Evolutionary conservation across 2,113 vertebrate genomes (phyloP).

Genomic region (Elgaria multicarinata): DNA sequence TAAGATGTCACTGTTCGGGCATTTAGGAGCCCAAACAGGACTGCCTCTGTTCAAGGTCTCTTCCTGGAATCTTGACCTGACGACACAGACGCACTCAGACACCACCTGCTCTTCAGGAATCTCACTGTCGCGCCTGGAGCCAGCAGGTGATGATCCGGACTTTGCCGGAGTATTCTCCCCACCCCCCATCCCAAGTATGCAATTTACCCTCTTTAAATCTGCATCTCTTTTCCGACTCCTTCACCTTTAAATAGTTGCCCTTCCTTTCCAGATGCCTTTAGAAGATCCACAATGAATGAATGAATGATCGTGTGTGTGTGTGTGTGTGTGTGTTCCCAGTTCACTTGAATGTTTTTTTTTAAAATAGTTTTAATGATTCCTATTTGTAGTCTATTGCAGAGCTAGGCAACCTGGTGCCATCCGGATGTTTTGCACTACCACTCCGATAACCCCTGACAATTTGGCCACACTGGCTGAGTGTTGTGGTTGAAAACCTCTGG

Average conservation of each 20-base stretch:
- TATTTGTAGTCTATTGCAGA: background rate
- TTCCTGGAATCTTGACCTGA: slow-evolving; percentile 17
- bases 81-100: slow-evolving; percentile 2
- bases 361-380: background rate
- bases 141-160: slow-evolving; percentile 20
- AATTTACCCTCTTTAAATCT: background rate
- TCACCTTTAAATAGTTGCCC: background rate
- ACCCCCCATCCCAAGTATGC: background rate
- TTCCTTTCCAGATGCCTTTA: background rate
- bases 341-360: too few species aligned
- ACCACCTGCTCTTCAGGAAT: slow-evolving; percentile 26
- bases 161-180: background rate
- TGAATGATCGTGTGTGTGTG: background rate
- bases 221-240: background rate
- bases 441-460: too few species aligned
- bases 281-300: background rate
- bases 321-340: too few species aligned
- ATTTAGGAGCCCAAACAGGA: slow-evolving; percentile 1
- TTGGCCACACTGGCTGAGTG: too few species aligned
- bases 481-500: too few species aligned
- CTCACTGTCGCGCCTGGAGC: background rate
- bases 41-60: slow-evolving; percentile 14
- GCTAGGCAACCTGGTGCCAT: too few species aligned
- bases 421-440: too few species aligned
- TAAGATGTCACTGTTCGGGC: background rate